Conservation (phyloP, 2,113 vertebrate genomes). For the Tetraodon nigroviridis region DNA sequence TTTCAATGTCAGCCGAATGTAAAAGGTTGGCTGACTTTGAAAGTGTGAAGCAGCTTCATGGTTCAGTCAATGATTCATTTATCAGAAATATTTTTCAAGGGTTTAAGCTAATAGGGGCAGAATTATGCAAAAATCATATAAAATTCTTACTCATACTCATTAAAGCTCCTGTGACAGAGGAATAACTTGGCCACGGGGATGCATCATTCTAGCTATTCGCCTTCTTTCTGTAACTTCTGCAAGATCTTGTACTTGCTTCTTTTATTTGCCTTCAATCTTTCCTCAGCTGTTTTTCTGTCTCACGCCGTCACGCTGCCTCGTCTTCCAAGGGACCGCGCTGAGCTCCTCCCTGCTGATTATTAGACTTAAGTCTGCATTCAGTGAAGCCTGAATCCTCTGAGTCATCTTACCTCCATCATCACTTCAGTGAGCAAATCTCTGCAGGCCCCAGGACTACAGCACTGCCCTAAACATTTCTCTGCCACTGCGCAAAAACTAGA, state of each 20-base stretch:
- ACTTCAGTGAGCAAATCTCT: conserved; percentile 64
- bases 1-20: conserved; percentile 23
- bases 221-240: conserved; percentile 13
- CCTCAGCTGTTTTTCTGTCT: conserved; percentile 18
- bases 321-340: conserved; percentile 46
- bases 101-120: conserved; percentile 36
- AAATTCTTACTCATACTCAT: conserved; percentile 40
- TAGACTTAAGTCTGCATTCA: conserved; percentile 67
- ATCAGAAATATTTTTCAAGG: conserved; percentile 13
- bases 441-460: conserved; percentile 43
- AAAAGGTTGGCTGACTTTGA: conserved; percentile 26
- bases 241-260: conserved; percentile 27
- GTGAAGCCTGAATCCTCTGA: conserved; percentile 70
- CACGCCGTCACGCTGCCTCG: conserved; percentile 14
- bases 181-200: conserved; percentile 46
- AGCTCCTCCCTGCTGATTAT: conserved; percentile 69
- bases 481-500: conserved; percentile 42
- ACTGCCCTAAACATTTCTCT: conserved; percentile 42
- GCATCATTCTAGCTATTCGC: conserved; percentile 5
- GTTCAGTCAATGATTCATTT: conserved; percentile 30
- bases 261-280: conserved; percentile 3
- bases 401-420: conserved; percentile 66
- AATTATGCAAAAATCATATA: conserved; percentile 52
- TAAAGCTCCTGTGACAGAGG: conserved; percentile 38
- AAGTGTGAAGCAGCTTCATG: conserved; percentile 25